Evolutionary conservation across 2,888 invertebrate species (phyloP), one percentile per base, ranked within the genome.

Genomic region (Abrostola tripartita): DNA sequence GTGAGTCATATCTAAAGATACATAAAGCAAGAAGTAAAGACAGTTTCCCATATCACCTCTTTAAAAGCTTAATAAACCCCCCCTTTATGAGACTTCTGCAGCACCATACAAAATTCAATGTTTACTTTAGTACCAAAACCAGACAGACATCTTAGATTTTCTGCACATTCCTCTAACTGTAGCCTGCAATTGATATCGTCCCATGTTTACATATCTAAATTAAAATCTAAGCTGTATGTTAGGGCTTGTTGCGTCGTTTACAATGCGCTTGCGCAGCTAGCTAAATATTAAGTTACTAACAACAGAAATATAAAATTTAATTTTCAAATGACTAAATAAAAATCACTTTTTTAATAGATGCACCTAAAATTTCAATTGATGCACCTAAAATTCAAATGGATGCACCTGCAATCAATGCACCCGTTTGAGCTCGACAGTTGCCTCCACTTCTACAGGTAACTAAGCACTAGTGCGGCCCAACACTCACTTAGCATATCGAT

Each of bases 401-500:
- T 55, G 10, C 24, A 51, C 11, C 24, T 24, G 9, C 5, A 60
- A 60, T 11, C 6, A 14, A 60, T 51, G 42, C 55, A 53, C 42
- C 56, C 24, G 54, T 63, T 65, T 38, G 37, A 44, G 49, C 52
- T 66, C 14, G 14, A 44, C 14, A 5, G 6, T 55, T 24, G 14
- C 60, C 5, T 49, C 49, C 52, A 65, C 61, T 65, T 59, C 5
- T 42, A 41, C 42, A 70, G 50, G 37, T 41, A 58, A 61, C 61
- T 65, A 67, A 73, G 64, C 63, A 59, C 52, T 78, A 81, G 78
- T 71, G 78, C 40, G 52, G 79, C 6, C 58, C 47, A 61, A 71
- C 62, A 66, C 55, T 68, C 49, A 71, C 61, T 72, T 74, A 72
- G 44, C 47, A 61, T 80, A 75, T 81, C 82, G 80, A 82, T 81